These are phyloP conservation scores for Etheostoma nigrum DNA, from an alignment of 2,797 vertebrate genomes.

Conservation along the genomic window DNA sequence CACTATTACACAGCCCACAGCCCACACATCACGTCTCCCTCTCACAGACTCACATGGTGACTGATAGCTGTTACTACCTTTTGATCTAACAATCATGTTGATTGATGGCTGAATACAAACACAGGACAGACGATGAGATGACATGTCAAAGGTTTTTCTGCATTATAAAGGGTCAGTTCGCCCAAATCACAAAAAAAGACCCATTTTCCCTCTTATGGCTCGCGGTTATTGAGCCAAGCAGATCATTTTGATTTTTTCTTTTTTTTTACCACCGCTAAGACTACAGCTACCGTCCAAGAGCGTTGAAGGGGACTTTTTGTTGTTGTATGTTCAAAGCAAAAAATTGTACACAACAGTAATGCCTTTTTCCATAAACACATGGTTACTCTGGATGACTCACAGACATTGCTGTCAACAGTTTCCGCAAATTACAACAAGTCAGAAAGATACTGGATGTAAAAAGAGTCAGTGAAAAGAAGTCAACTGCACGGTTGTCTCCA, in stretches of 20 bases:
- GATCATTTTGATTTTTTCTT: neutral
- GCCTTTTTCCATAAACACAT: neutral
- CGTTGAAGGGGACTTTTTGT: neutral
- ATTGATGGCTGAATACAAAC: slow-evolving; percentile 21
- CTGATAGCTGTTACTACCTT: slow-evolving; percentile 29
- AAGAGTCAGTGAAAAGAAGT: neutral
- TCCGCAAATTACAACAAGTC: neutral
- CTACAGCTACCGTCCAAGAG: neutral
- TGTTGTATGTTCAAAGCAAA: neutral
- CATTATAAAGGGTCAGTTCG: neutral
- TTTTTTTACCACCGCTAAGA: neutral
- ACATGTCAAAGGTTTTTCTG: neutral
- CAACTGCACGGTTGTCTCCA: neutral
- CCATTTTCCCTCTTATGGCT: neutral
- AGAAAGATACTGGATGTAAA: neutral
- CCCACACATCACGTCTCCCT: slow-evolving; percentile 18
- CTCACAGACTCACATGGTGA: slow-evolving; percentile 29
- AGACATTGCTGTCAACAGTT: neutral
- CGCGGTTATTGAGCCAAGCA: neutral
- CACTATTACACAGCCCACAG: slow-evolving; percentile 66
- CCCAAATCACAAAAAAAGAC: slow-evolving; percentile 1
- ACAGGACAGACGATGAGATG: slow-evolving; percentile 11
- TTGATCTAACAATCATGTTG: slow-evolving; percentile 17
- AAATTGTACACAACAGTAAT: neutral
- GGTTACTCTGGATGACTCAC: slow-evolving; percentile 4